These are phyloP conservation scores for Brachionus calyciflorus DNA, from an alignment of 1,140 invertebrate genomes.

Conservation along the genomic window DNA sequence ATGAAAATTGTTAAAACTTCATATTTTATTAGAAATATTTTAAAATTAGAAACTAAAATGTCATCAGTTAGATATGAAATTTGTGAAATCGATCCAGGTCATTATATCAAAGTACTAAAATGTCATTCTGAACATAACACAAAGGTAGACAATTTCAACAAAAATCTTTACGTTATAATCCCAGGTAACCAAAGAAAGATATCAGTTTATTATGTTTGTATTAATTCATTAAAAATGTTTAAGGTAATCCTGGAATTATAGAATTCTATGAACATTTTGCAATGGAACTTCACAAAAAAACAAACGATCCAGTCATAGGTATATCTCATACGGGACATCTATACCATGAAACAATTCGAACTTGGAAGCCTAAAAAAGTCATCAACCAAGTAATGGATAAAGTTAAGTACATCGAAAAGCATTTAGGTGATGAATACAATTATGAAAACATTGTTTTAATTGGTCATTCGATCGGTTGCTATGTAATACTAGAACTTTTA, in stretches of 20 bases:
- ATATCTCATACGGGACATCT: slow-evolving; percentile 69
- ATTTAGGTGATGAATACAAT: neutral
- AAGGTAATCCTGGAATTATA: slow-evolving; percentile 72
- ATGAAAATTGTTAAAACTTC: too few species aligned
- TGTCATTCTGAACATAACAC: neutral
- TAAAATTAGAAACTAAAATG: neutral
- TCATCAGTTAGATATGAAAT: slow-evolving; percentile 32
- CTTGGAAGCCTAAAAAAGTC: slow-evolving; percentile 40
- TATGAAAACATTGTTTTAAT: slow-evolving; percentile 67
- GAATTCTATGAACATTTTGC: slow-evolving; percentile 73
- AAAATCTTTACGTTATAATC: slow-evolving; percentile 18
- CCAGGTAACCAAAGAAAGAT: neutral
- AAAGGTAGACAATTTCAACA: neutral
- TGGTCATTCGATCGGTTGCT: slow-evolving; percentile 79
- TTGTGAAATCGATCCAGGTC: slow-evolving; percentile 32
- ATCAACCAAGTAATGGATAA: slow-evolving; percentile 76
- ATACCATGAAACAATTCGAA: neutral
- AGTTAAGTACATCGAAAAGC: slow-evolving; percentile 69
- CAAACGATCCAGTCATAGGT: slow-evolving; percentile 69
- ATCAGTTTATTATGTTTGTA: neutral
- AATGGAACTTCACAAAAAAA: slow-evolving; percentile 64
- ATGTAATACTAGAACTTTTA: slow-evolving; percentile 73
- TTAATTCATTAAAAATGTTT: too few species aligned
- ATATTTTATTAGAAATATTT: too few species aligned
- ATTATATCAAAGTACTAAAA: slow-evolving; percentile 23